Evolutionary conservation across 2,888 invertebrate species (phyloP), one percentile per base, ranked within the genome.

Genomic region (Acanthosepion pharaonis): DNA sequence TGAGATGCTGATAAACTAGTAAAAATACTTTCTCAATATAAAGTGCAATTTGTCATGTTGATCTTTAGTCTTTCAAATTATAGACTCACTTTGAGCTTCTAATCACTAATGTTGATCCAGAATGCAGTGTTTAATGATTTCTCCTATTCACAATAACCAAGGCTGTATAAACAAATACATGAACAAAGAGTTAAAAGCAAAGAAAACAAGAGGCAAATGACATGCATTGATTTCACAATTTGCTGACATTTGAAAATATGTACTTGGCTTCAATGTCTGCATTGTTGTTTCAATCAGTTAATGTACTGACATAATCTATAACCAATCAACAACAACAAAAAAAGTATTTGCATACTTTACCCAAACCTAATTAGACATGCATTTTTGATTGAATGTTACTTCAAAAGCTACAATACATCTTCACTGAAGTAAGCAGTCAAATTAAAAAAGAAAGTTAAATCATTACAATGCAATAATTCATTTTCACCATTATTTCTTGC

Each of bases 271-370:
- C 11, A 28, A n/a, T 78, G 78, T 28, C 78, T 78, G n/a, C n/a
- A 78, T n/a, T 78, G n/a, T n/a, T 78, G n/a, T 78, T 78, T 78
- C 78, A 78, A 78, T 78, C 78, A n/a, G 78, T 78, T 78, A 78
- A 78, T 28, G n/a, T n/a, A n/a, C n/a, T 78, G 5, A 28, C n/a
- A n/a, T n/a, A n/a, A 78, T 78, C 78, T n/a, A 78, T 78, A 78
- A n/a, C 78, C 78, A 78, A 78, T 78, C 8, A 15, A 78, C n/a
- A n/a, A 78, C 18, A 78, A 78, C 8, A 78, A 78, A 78, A n/a
- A 18, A 9, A 8, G 2, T 78, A 78, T 78, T 78, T n/a, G 18
- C n/a, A n/a, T 28, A n/a, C 78, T 28, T 78, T 78, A n/a, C n/a
- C 11, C n/a, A 78, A 78, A 78, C 78, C 15, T n/a, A 78, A n/a